Evolutionary conservation across 2,888 invertebrate genomes (phyloP).

Genomic region (Seira sanloemensis): DNA sequence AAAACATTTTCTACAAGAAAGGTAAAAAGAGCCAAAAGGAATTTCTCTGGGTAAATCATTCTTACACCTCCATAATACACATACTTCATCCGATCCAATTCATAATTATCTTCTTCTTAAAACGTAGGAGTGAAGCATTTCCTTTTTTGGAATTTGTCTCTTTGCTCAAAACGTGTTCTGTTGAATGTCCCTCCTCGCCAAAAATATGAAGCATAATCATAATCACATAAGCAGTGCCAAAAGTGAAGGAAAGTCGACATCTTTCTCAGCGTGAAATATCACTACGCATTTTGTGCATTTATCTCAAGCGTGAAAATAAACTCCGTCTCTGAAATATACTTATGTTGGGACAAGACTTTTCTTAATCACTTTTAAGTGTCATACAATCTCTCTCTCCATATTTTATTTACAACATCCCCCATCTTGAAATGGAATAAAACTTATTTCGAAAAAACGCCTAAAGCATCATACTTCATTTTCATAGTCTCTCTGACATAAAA

Average conservation of each 20-base stretch:
- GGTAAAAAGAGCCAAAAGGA: background rate
- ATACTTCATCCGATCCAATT: background rate
- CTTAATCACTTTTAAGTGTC: too few relatives aligned
- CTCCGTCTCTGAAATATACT: too few relatives aligned
- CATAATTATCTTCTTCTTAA: background rate
- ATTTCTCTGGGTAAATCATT: background rate
- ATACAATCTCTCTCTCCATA: background rate
- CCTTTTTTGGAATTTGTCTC: slow-evolving; percentile 62
- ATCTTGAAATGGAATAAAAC: background rate
- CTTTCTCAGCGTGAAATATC: slow-evolving; percentile 6
- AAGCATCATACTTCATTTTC: slow-evolving; percentile 20
- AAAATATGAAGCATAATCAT: slow-evolving; percentile 1
- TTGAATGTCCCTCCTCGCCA: background rate
- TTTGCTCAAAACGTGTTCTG: background rate
- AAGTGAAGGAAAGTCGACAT: slow-evolving; percentile 6
- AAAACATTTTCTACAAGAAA: background rate
- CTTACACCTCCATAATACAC: background rate
- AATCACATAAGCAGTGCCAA: background rate
- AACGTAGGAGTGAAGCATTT: slow-evolving; percentile 20
- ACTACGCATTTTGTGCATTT: too few relatives aligned
- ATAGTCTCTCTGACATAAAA: background rate
- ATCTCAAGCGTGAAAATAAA: background rate
- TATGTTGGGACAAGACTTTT: too few relatives aligned
- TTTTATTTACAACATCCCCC: background rate
- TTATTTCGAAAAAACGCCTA: slow-evolving; percentile 59